Evolutionary conservation across 2,888 invertebrate species (phyloP).

Genomic region (Tetropium fuscum): DNA sequence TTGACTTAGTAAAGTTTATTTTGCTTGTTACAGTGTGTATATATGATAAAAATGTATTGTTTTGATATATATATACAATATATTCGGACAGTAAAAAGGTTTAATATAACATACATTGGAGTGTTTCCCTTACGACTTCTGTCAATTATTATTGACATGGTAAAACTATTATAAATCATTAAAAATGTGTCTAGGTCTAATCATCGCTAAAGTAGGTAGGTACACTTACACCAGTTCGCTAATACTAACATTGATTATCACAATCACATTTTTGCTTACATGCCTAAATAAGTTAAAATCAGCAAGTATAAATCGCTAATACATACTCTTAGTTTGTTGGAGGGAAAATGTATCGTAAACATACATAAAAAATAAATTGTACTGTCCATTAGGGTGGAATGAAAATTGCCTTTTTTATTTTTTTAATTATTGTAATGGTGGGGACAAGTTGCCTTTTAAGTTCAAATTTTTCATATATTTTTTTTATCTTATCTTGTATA

Average conservation of each 20-base stretch:
- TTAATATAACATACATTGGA: conserved; percentile 54
- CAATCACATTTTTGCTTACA: conserved; percentile 41
- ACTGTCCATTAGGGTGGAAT: no score
- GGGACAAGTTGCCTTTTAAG: no score
- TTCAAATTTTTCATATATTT: no score
- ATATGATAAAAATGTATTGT: conserved; percentile 23
- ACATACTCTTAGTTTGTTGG: not conserved
- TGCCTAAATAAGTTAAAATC: conserved; percentile 27
- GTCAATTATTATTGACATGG: conserved; percentile 39
- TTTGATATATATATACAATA: conserved; percentile 38
- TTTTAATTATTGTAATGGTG: no score
- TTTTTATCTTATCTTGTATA: no score
- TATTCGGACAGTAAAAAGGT: conserved; percentile 42
- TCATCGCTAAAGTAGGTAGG: conserved; percentile 6
- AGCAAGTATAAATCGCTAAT: not conserved
- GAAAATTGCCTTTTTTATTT: no score
- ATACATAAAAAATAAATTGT: not conserved
- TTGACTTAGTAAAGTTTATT: conserved; percentile 10
- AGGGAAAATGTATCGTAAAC: not conserved
- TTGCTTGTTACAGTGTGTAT: conserved; percentile 7
- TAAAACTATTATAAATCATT: conserved; percentile 35
- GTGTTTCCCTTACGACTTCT: conserved; percentile 59
- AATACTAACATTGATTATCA: conserved; percentile 42
- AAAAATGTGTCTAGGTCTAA: conserved; percentile 29
- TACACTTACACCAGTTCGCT: conserved; percentile 8